A percentile compares a stretch with the other conserved stretches of the same genome.
phyloP scores from a whole-genome alignment of 2,888 invertebrate species.

The Nemoura dubitans region DNA sequence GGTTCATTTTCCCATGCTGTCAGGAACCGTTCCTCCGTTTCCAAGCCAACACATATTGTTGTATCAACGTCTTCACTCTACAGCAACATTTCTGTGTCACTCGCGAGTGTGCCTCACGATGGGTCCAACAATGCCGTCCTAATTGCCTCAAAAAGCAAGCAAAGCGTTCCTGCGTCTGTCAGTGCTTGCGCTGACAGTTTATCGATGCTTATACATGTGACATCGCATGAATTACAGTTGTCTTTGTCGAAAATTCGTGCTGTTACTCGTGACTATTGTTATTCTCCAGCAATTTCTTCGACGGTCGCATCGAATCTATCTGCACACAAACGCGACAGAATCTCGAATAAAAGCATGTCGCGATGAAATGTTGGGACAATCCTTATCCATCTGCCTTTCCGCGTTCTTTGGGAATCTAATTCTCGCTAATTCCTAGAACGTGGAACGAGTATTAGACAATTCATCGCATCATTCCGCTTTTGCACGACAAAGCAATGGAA shows the following conservation, averaged over 20 bases:
- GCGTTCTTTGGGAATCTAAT: constrained; percentile 28
- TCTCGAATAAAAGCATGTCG: background rate
- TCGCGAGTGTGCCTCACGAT: background rate
- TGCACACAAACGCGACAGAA: background rate
- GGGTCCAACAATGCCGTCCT: background rate
- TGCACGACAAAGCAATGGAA: background rate
- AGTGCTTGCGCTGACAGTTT: background rate
- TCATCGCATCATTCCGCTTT: constrained; percentile 15
- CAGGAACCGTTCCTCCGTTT: background rate
- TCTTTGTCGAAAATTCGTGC: background rate
- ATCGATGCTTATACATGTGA: background rate
- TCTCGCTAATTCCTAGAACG: constrained; percentile 14
- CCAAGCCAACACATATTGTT: background rate
- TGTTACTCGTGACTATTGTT: background rate
- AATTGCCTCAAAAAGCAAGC: background rate
- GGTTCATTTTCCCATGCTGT: background rate
- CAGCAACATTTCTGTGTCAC: background rate
- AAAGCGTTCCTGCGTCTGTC: background rate
- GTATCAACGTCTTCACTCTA: background rate
- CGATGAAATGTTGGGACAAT: background rate
- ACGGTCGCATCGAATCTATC: background rate
- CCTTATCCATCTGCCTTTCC: constrained; percentile 4
- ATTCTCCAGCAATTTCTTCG: background rate
- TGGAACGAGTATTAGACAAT: constrained; percentile 36
- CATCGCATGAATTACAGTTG: background rate